Evolutionary conservation across 2,888 invertebrate species (phyloP).

Genomic region (Stenoptilia bipunctidactyla): DNA sequence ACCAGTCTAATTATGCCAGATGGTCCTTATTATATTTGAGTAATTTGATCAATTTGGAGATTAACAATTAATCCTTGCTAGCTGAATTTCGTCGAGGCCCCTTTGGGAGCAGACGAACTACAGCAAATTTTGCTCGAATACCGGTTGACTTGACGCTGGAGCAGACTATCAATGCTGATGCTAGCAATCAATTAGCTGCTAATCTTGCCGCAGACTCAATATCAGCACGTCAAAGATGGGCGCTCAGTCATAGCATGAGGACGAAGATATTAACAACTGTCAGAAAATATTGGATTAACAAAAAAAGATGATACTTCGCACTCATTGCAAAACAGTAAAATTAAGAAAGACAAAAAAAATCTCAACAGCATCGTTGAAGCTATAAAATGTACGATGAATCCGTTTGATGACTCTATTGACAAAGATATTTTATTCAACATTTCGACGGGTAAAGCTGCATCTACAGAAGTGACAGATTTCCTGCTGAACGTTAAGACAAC

Average conservation of each 20-base stretch:
- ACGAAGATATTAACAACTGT: constrained; percentile 19
- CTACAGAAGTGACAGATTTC: constrained; percentile 22
- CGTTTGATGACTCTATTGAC: constrained; percentile 15
- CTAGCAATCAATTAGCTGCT: constrained; percentile 18
- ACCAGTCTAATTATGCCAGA: constrained; percentile 20
- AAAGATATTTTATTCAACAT: constrained; percentile 23
- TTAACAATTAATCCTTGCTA: constrained; percentile 16
- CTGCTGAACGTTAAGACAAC: constrained; percentile 19
- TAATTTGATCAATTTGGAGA: constrained; percentile 18
- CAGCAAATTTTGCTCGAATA: constrained; percentile 13
- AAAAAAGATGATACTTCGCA: constrained; percentile 20
- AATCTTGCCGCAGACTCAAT: constrained; percentile 19
- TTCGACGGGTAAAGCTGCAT: constrained; percentile 21
- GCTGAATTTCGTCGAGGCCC: constrained; percentile 16
- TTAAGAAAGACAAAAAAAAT: constrained; percentile 18
- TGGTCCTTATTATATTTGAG: constrained; percentile 13
- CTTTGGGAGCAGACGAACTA: constrained; percentile 19
- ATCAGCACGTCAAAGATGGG: constrained; percentile 24
- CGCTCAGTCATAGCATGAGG: constrained; percentile 24
- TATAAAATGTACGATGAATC: constrained; percentile 16
- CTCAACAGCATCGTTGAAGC: constrained; percentile 14
- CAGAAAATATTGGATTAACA: constrained; percentile 14
- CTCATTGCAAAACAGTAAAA: constrained; percentile 15
- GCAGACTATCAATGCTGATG: constrained; percentile 26
- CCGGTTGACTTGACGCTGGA: constrained; percentile 19